Evolutionary conservation across 2,797 vertebrate species (phyloP).

Genomic region (Ciconia nigra): DNA sequence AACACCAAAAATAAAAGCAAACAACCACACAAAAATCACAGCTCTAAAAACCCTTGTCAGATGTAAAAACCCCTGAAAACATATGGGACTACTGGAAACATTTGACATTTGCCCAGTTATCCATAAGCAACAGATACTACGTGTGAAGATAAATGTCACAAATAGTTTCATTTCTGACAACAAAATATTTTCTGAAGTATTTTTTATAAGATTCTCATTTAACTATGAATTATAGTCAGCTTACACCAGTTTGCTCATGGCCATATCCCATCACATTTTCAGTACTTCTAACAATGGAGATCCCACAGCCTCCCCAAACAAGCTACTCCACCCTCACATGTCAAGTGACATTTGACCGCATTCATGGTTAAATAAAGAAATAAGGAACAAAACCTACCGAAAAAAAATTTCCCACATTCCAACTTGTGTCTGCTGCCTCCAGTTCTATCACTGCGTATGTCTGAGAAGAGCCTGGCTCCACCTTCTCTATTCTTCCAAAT

Average conservation of each 20-base stretch:
- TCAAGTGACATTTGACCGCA: not conserved
- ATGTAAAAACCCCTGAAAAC: not conserved
- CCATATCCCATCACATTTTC: not conserved
- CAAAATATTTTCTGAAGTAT: not conserved
- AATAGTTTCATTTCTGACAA: not conserved
- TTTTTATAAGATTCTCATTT: not conserved
- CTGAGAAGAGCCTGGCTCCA: not conserved
- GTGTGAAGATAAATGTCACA: not conserved
- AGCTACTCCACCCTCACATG: not conserved
- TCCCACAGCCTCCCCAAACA: not conserved
- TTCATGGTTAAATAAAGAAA: not conserved
- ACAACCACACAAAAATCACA: not conserved
- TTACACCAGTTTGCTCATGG: not conserved
- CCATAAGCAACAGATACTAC: not conserved
- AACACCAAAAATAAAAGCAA: not conserved
- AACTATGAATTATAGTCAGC: not conserved
- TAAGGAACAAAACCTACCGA: fast-evolving
- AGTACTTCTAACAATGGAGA: not conserved
- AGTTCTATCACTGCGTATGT: not conserved
- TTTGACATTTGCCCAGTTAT: not conserved
- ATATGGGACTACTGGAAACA: not conserved
- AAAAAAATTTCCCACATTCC: not conserved
- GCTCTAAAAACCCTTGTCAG: not conserved
- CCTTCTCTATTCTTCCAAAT: not conserved
- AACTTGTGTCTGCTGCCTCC: not conserved